Evolutionary conservation across 92 coral and sea anemone species (phyloP).

Genomic region (Micromussa lordhowensis): DNA sequence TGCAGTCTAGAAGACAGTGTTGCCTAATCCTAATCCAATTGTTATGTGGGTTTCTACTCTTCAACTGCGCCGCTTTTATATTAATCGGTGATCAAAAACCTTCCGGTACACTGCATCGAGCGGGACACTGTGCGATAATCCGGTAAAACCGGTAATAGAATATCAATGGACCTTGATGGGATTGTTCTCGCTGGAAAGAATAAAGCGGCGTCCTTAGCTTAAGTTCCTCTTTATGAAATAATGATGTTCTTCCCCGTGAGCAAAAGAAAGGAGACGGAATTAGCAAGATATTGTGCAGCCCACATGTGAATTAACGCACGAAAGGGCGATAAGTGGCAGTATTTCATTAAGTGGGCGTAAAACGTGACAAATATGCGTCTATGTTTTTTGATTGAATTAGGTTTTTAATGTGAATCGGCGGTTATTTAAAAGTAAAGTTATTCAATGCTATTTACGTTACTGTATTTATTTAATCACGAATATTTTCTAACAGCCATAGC

Average conservation of each 20-base stretch:
- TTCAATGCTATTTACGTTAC: background rate
- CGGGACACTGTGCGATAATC: constrained; percentile 13
- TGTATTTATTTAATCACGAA: constrained; percentile 2
- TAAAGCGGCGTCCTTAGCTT: constrained; percentile 5
- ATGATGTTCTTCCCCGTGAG: constrained; percentile 27
- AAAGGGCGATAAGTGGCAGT: constrained; percentile 6
- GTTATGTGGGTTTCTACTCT: background rate
- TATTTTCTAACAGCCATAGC: background rate
- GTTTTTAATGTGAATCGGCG: constrained; percentile 20
- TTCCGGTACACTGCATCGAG: constrained; percentile 23
- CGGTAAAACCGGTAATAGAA: background rate
- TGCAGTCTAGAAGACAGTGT: background rate
- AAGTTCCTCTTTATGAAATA: constrained; percentile 15
- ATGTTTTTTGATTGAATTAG: constrained; percentile 24
- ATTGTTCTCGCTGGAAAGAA: constrained; percentile 2
- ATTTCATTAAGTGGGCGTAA: background rate
- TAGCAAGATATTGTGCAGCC: background rate
- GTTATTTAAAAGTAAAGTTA: constrained; percentile 29
- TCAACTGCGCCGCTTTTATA: background rate
- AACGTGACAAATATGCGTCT: constrained; percentile 5
- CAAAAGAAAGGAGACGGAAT: constrained; percentile 13
- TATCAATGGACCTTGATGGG: constrained; percentile 10
- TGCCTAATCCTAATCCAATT: constrained; percentile 3
- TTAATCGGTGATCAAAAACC: background rate
- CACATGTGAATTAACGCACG: background rate